These are phyloP conservation scores for Thalpophila matura DNA, from an alignment of 2,888 invertebrate genomes.

Conservation along the genomic window DNA sequence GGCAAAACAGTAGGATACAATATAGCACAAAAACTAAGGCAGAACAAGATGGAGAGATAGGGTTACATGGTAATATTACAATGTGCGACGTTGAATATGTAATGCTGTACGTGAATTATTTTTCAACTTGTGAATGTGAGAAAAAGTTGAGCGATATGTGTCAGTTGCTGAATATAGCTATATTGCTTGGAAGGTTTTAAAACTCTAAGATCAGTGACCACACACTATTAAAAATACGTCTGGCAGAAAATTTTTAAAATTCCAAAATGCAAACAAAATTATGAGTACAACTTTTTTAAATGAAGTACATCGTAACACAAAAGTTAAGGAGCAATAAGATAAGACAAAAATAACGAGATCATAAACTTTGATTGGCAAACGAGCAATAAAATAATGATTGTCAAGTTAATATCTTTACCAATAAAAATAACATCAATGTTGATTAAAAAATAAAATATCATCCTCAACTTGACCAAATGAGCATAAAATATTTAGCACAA, in stretches of 20 bases:
- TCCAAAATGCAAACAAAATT: not conserved
- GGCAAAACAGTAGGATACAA: constrained; percentile 58
- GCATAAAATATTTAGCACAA: constrained; percentile 42
- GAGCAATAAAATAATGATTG: constrained; percentile 42
- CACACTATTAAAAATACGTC: not conserved
- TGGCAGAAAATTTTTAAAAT: not conserved
- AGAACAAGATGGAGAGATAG: constrained; percentile 56
- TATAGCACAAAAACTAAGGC: constrained; percentile 54
- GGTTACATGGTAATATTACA: constrained; percentile 57
- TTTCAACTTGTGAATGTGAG: constrained; percentile 40
- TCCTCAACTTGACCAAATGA: constrained; percentile 30
- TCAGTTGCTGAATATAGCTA: not conserved
- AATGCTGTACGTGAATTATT: constrained; percentile 44
- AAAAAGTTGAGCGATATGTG: constrained; percentile 22
- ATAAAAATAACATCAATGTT: constrained; percentile 33
- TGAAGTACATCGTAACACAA: constrained; percentile 10
- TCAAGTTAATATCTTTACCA: constrained; percentile 27
- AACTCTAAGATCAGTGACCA: too few relatives aligned
- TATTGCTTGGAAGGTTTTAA: not conserved
- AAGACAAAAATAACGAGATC: constrained; percentile 37
- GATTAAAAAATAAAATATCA: constrained; percentile 36
- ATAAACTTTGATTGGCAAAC: constrained; percentile 30
- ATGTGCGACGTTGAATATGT: constrained; percentile 50
- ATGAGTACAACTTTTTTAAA: not conserved
- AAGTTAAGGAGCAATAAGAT: constrained; percentile 20